These are phyloP conservation scores for Prorops nasuta DNA, from an alignment of 1,140 invertebrate genomes.

Conservation along the genomic window DNA sequence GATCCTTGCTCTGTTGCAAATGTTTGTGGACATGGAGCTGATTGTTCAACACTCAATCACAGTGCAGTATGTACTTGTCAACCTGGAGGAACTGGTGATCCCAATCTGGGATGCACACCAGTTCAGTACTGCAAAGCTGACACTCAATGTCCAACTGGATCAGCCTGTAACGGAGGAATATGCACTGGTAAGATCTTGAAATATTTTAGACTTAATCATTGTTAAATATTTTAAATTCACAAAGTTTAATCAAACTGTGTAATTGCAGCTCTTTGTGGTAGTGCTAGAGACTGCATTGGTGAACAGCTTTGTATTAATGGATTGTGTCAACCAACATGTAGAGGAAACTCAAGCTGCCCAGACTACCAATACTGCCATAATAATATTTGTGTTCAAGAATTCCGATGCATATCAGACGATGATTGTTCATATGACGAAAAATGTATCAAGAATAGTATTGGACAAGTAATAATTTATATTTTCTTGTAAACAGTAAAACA, in stretches of 20 bases:
- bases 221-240: conserved; percentile 1
- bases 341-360: conserved; percentile 73
- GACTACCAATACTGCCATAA: conserved; percentile 80
- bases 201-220: too few species aligned
- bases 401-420: conserved; percentile 67
- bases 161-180: conserved; percentile 77
- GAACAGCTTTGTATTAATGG: conserved; percentile 79
- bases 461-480: conserved; percentile 49
- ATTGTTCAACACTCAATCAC: conserved; percentile 70
- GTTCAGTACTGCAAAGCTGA: conserved; percentile 77
- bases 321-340: conserved; percentile 77
- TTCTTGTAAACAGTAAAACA: too few species aligned
- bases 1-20: conserved; percentile 78
- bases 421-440: conserved; percentile 71
- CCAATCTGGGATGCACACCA: conserved; percentile 76
- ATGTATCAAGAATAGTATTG: conserved; percentile 67
- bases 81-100: conserved; percentile 81
- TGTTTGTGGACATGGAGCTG: conserved; percentile 78
- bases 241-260: conserved; percentile 11
- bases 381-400: conserved; percentile 78
- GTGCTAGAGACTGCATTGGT: conserved; percentile 74
- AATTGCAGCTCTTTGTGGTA: conserved; percentile 67
- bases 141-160: conserved; percentile 75
- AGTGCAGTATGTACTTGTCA: conserved; percentile 78
- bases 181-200: conserved; percentile 73